These are phyloP conservation scores for Melieria omissa DNA, from an alignment of 2,888 invertebrate genomes.

Conservation along the genomic window DNA sequence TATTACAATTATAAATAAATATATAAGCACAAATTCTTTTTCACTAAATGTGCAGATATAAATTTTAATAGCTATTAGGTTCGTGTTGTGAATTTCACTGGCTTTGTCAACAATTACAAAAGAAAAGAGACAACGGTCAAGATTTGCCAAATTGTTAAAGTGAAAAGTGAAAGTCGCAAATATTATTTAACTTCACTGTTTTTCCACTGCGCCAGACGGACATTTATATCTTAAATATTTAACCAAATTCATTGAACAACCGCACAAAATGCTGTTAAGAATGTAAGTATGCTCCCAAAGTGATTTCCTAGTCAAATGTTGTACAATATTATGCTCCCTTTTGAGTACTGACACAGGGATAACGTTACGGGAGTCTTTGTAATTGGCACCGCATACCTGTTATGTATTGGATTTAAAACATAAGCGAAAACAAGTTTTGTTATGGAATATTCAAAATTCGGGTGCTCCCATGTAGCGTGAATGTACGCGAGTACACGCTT, in stretches of 20 bases:
- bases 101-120: background rate
- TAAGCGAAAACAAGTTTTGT: background rate
- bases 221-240: background rate
- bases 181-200: conserved; percentile 1
- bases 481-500: too few species aligned
- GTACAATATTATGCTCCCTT: background rate
- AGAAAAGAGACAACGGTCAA: background rate
- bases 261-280: conserved; percentile 43
- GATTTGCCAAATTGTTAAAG: conserved; percentile 18
- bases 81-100: background rate
- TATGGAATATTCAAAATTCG: too few species aligned
- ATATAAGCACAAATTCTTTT: background rate
- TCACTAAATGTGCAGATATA: background rate
- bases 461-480: too few species aligned
- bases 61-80: background rate
- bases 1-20: too few species aligned
- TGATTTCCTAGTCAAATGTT: background rate
- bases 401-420: background rate
- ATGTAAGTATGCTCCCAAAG: conserved; percentile 40
- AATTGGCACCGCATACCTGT: background rate
- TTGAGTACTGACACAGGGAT: too few species aligned
- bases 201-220: conserved; percentile 4
- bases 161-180: conserved; percentile 38
- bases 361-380: background rate
- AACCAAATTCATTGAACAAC: conserved; percentile 3